These are phyloP conservation scores for Remorina albescens DNA, from an alignment of 2,797 vertebrate species.

Conservation along the genomic window DNA sequence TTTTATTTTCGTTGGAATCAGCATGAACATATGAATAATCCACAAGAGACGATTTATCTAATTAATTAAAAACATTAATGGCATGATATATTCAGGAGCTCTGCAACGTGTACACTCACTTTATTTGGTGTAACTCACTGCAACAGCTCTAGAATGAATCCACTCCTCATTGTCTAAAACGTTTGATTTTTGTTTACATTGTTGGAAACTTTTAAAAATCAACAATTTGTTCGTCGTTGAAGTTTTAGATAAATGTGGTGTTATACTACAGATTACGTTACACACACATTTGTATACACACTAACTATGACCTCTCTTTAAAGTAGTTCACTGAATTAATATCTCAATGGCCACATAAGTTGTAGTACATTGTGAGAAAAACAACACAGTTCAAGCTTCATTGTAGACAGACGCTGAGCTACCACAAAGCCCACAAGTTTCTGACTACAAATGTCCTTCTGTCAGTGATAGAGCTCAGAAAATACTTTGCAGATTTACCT, in stretches of 20 bases:
- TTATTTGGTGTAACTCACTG: background rate
- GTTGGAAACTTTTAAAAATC: background rate
- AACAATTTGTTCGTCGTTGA: background rate
- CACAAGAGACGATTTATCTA: background rate
- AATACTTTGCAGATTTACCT: conserved; percentile 53
- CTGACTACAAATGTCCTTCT: conserved; percentile 57
- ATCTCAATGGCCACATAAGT: background rate
- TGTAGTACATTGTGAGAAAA: conserved; percentile 6
- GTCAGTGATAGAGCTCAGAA: conserved; percentile 49
- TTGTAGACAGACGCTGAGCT: conserved; percentile 39
- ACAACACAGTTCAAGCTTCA: conserved; percentile 9
- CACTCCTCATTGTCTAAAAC: too few species aligned
- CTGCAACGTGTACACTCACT: background rate
- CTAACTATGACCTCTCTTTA: background rate
- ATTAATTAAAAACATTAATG: conserved; percentile 15
- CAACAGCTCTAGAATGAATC: background rate
- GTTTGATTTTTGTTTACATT: background rate
- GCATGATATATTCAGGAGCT: background rate
- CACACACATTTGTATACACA: background rate
- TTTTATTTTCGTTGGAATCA: conserved; percentile 36
- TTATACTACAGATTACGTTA: background rate
- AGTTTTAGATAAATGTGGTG: background rate
- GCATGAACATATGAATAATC: conserved; percentile 24
- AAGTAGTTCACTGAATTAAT: background rate
- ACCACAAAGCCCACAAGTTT: conserved; percentile 50